Evolutionary conservation across 2,113 vertebrate genomes (phyloP).

Genomic region (Astur gentilis): DNA sequence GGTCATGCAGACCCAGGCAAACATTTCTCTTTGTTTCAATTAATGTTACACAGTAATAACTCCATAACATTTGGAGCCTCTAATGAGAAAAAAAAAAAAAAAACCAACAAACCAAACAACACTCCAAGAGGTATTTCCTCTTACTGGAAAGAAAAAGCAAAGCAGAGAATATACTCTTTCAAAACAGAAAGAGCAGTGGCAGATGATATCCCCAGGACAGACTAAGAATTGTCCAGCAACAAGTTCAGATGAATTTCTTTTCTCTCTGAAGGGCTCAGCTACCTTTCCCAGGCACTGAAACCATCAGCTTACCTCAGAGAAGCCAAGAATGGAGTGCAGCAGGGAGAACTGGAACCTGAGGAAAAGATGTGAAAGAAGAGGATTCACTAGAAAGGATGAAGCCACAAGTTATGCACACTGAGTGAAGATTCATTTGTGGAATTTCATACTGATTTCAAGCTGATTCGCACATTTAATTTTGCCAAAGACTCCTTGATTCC

Average conservation of each 20-base stretch:
- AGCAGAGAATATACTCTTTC: not conserved
- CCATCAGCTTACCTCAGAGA: constrained; percentile 4
- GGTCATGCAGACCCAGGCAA: not conserved
- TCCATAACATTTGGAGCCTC: not conserved
- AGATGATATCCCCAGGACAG: not conserved
- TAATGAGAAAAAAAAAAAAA: not conserved
- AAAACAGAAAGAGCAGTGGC: not conserved
- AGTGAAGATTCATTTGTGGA: not conserved
- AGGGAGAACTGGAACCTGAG: constrained; percentile 59
- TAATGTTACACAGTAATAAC: not conserved
- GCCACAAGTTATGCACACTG: not conserved
- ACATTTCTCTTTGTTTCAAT: not conserved
- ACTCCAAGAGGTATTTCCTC: not conserved
- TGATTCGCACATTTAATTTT: not conserved
- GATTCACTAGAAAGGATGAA: not conserved
- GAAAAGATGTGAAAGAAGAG: not conserved
- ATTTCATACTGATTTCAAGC: not conserved
- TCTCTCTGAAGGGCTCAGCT: not conserved
- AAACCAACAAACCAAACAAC: not conserved
- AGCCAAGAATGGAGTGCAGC: not conserved
- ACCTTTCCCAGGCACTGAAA: not conserved
- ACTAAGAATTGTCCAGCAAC: not conserved
- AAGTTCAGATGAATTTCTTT: not conserved
- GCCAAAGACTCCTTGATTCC: not conserved
- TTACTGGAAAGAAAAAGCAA: not conserved